Evolutionary conservation across 2,113 vertebrate species (phyloP).

Genomic region (Gavialis gangeticus): DNA sequence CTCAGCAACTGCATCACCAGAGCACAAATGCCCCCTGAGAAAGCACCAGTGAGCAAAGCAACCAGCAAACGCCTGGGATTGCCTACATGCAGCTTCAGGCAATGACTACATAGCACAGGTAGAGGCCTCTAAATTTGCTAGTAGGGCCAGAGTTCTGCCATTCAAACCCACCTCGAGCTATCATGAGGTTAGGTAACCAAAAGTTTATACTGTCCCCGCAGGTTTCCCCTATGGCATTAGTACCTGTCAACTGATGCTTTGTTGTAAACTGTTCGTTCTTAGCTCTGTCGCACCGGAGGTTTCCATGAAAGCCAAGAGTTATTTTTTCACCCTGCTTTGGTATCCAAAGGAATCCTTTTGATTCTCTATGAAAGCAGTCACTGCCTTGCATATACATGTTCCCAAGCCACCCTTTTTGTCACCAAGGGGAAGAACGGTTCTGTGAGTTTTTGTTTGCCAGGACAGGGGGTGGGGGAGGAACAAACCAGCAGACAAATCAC

Average conservation of each 20-base stretch:
- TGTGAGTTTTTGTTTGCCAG: fast-evolving
- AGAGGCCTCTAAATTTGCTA: too few relatives aligned
- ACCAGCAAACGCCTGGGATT: too few relatives aligned
- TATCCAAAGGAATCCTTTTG: background rate
- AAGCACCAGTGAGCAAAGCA: too few relatives aligned
- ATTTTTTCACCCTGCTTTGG: background rate
- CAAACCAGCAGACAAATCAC: background rate
- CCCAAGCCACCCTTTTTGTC: background rate
- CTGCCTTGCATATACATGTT: background rate
- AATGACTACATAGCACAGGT: too few relatives aligned
- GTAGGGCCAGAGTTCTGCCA: too few relatives aligned
- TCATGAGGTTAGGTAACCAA: background rate
- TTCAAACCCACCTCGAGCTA: background rate
- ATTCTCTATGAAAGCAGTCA: background rate
- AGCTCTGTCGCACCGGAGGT: background rate
- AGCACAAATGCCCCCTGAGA: too few relatives aligned
- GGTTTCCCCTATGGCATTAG: background rate
- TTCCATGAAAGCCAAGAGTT: fast-evolving
- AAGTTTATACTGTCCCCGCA: background rate
- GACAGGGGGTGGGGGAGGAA: background rate
- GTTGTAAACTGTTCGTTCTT: background rate
- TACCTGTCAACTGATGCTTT: background rate
- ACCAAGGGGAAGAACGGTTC: background rate
- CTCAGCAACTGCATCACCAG: too few relatives aligned
- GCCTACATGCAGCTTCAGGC: too few relatives aligned